Evolutionary conservation across 2,113 vertebrate genomes (phyloP), one percentile per base, ranked within the genome.

Genomic region (Geococcyx californianus): DNA sequence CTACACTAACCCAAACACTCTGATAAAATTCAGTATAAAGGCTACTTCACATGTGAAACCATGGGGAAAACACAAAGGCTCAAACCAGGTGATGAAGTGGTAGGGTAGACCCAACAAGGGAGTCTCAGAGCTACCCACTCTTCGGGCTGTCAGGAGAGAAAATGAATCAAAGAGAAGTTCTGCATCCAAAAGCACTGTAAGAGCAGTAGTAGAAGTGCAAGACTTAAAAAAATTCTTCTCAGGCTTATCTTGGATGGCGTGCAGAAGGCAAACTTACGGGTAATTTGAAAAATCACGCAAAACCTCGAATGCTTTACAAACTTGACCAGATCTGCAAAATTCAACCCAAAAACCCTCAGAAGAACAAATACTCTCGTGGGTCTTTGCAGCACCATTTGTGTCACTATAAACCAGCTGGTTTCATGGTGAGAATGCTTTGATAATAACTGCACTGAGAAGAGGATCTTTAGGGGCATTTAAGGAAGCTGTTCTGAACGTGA

Each of bases 201-300:
- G 28, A 90, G 21, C 42, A 80, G 59, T 0, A 58, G 67, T 24
- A 69, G 80, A 88, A 92, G 42, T 5, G 16, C 68, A 84, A 75
- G 21, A 25, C 6, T 62, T 10, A 49, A 29, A 63, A 72, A 55
- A 89, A 94, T 74, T 68, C 42, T 78, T 21, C 90, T 86, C 38
- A 56, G 25, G 49, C 45, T 93, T 47, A 63, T 44, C 40, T 44
- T 20, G 40, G 2, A 0, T 17, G 16, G 26, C 0, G 0, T 47
- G 76, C 68, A 70, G 75, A 69, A 63, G 47, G n/a, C 29, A 52
- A 68, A 87, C 52, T n/a, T 60, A 34, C 2, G 12, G 40, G 72
- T 31, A 81, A 63, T 6, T 8, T 51, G 33, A 60, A 78, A 63
- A 87, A 79, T 21, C 24, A 68, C 4, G 0, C 18, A 6, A 49